phyloP scores from a whole-genome alignment of 2,113 vertebrate species.

The Phocoena phocoena region DNA sequence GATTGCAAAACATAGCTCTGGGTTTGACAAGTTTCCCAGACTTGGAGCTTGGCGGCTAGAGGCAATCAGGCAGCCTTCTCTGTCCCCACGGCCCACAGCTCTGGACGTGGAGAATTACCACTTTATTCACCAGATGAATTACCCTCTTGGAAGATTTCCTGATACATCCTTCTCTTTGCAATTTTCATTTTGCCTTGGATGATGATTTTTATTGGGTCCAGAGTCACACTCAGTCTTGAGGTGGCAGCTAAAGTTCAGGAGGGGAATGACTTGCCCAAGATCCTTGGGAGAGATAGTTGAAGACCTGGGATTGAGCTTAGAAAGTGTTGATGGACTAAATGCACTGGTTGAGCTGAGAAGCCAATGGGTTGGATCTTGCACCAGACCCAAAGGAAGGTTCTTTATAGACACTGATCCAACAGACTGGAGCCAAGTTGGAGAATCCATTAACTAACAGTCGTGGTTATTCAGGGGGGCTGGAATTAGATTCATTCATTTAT shows the following conservation, averaged over 20 bases:
- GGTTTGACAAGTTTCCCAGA: conserved; percentile 37
- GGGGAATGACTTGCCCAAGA: not conserved
- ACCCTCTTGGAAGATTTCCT: not conserved
- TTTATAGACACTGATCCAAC: not conserved
- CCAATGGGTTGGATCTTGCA: not conserved
- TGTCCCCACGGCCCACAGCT: not conserved
- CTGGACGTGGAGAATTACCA: not conserved
- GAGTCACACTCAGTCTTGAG: not conserved
- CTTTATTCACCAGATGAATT: conserved; percentile 2
- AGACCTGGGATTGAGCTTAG: not conserved
- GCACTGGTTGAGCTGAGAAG: not conserved
- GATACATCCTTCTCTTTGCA: not conserved
- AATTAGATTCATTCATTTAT: not conserved
- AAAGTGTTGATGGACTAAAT: not conserved
- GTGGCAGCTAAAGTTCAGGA: not conserved
- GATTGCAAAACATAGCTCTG: conserved; percentile 44
- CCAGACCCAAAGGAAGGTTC: not conserved
- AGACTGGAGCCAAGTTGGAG: not conserved
- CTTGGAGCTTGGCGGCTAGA: not conserved
- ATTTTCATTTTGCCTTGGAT: not conserved
- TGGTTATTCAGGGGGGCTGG: not conserved
- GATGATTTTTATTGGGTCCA: not conserved
- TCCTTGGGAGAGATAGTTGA: not conserved
- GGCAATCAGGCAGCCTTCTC: not conserved
- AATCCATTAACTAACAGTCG: not conserved